Conservation (phyloP, 2,113 vertebrate species). For the Ctenodactylus gundi region DNA sequence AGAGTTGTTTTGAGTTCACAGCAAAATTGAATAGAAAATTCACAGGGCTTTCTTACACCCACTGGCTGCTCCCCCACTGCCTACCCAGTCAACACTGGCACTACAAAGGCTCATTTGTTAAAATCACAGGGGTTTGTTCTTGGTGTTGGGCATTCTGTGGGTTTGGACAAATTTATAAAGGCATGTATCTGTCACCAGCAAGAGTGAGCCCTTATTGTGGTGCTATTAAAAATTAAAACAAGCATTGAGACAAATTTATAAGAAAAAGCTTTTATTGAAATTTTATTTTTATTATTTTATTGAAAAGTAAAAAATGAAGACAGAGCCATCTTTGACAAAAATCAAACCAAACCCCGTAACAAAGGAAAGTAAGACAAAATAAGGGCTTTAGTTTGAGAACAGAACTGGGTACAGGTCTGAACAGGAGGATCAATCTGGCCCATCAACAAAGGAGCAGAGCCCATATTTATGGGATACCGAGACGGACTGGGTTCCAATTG, state of each 20-base stretch:
- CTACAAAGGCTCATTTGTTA: background rate
- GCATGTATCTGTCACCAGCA: background rate
- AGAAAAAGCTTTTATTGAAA: background rate
- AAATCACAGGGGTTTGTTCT: background rate
- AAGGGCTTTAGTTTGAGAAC: background rate
- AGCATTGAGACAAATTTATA: background rate
- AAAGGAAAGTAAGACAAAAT: background rate
- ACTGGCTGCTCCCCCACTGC: background rate
- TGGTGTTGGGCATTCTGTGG: background rate
- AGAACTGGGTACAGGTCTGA: background rate
- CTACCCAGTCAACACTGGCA: background rate
- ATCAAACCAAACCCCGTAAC: background rate
- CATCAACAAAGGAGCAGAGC: background rate
- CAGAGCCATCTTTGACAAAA: background rate
- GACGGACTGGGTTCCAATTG: too few species aligned
- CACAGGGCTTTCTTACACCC: background rate
- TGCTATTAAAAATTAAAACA: background rate
- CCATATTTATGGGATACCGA: background rate
- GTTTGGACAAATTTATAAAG: background rate
- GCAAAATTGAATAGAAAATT: background rate
- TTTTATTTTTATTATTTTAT: too few species aligned
- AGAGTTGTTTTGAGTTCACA: background rate
- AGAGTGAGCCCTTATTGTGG: background rate
- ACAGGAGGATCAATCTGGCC: background rate
- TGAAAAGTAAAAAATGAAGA: background rate